A percentile compares a stretch with the other conserved stretches of the same genome.
Evolutionary conservation across 2,113 vertebrate genomes (phyloP).

Genomic region (Indri indri): DNA sequence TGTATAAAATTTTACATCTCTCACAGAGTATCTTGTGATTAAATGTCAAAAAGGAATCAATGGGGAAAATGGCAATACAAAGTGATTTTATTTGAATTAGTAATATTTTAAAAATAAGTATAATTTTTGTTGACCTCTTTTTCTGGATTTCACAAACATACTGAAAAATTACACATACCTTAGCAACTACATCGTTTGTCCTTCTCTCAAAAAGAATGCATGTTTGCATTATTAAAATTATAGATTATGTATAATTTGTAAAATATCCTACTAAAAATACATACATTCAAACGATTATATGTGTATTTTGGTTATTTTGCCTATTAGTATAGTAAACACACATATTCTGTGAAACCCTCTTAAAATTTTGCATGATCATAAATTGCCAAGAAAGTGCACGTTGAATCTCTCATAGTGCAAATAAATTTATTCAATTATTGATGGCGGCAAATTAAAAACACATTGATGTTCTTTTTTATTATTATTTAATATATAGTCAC

Average conservation of each 20-base stretch:
- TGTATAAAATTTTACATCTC: conserved; percentile 3
- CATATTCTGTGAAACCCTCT: not conserved
- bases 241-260: not conserved
- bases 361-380: not conserved
- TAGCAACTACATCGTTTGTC: not conserved
- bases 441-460: not conserved
- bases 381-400: not conserved
- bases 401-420: not conserved
- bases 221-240: not conserved
- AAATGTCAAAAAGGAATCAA: conserved; percentile 17
- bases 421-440: not conserved
- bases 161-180: not conserved
- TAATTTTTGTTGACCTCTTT: not conserved
- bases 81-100: conserved; percentile 44
- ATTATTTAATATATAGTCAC: not conserved
- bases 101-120: not conserved
- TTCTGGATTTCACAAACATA: not conserved
- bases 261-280: conserved; percentile 31
- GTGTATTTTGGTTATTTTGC: conserved; percentile 19
- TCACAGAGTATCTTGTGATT: not conserved
- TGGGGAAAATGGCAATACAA: not conserved
- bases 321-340: not conserved
- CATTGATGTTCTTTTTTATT: not conserved
- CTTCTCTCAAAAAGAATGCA: conserved; percentile 32
- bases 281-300: not conserved